Conservation (phyloP, 1,140 invertebrate species). For the Cataglyphis hispanica region DNA sequence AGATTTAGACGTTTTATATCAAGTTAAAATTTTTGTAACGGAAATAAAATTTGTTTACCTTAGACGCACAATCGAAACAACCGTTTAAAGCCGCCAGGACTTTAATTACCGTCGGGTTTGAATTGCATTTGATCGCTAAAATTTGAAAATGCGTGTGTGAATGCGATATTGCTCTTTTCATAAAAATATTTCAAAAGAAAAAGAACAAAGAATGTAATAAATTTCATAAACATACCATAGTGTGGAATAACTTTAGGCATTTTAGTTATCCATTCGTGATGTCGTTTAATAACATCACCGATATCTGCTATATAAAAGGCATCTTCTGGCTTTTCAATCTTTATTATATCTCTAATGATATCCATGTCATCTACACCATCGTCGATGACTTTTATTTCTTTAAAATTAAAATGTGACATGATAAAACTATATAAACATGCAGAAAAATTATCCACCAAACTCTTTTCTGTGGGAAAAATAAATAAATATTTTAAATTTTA, state of each 20-base stretch:
- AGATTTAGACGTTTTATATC: background rate
- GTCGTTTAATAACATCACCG: slow-evolving; percentile 88
- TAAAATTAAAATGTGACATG: background rate
- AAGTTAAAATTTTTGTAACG: background rate
- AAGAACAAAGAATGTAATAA: slow-evolving; percentile 31
- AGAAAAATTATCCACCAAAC: slow-evolving; percentile 62
- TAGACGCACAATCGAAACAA: slow-evolving; percentile 93
- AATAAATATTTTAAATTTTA: background rate
- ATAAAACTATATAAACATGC: background rate
- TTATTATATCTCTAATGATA: slow-evolving; percentile 79
- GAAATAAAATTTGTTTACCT: slow-evolving; percentile 83
- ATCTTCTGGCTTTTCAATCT: slow-evolving; percentile 86
- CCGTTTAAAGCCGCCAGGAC: slow-evolving; percentile 89
- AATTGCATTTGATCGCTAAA: slow-evolving; percentile 92
- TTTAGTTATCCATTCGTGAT: slow-evolving; percentile 88
- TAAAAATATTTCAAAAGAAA: background rate
- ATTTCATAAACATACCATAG: slow-evolving; percentile 84
- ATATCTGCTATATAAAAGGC: slow-evolving; percentile 90
- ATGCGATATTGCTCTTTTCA: slow-evolving; percentile 34
- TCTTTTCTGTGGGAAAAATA: slow-evolving; percentile 68
- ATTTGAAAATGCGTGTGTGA: slow-evolving; percentile 71
- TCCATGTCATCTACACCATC: slow-evolving; percentile 76
- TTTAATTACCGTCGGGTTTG: slow-evolving; percentile 88
- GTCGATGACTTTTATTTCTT: slow-evolving; percentile 72
- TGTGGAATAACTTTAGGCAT: slow-evolving; percentile 90